Percentiles rank a stretch among this genome's conserved stretches.
Conservation (phyloP, 1,140 invertebrate genomes). For the Apis florea region DNA sequence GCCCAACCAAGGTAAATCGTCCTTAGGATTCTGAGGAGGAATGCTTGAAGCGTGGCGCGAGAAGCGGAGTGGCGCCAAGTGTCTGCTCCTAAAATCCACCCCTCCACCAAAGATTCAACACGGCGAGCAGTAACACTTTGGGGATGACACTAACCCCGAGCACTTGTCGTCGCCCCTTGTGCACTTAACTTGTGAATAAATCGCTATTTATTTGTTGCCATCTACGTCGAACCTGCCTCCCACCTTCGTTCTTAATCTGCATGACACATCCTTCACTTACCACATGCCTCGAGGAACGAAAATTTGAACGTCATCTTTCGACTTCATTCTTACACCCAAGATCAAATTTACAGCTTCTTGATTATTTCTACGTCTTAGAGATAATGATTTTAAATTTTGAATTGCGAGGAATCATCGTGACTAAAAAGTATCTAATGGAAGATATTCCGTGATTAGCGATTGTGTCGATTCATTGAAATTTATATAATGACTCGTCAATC, state of each 20-base stretch:
- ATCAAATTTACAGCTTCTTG: too few species aligned
- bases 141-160: conserved; percentile 35
- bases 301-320: too few species aligned
- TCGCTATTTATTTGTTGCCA: conserved; percentile 60
- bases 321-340: too few species aligned
- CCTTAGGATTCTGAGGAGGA: conserved; percentile 39
- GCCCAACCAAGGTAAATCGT: conserved; percentile 81
- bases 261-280: too few species aligned
- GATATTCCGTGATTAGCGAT: neutral
- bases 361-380: too few species aligned
- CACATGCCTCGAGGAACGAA: too few species aligned
- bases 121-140: conserved; percentile 13
- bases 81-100: neutral
- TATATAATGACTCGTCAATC: too few species aligned
- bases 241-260: neutral
- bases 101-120: conserved; percentile 30
- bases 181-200: conserved; percentile 64
- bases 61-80: neutral
- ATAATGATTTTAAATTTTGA: neutral
- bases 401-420: too few species aligned
- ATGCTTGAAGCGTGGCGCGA: neutral
- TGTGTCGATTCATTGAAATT: neutral
- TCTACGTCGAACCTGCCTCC: conserved; percentile 24
- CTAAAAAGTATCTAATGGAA: too few species aligned
- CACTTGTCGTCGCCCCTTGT: conserved; percentile 28